These are phyloP conservation scores for Myotis planiceps DNA, from an alignment of 2,797 vertebrate species.

Conservation along the genomic window DNA sequence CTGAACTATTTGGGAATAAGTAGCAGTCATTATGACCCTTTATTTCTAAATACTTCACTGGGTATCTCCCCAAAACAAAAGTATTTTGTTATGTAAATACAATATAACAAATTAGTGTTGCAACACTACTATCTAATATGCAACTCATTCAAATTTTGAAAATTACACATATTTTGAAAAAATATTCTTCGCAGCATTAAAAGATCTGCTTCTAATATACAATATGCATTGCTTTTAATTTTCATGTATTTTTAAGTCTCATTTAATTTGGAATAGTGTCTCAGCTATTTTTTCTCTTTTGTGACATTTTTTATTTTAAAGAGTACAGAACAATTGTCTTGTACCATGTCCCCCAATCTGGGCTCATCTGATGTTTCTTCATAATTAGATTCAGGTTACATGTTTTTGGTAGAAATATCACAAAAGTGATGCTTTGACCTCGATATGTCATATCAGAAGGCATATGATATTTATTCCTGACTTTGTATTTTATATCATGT, in stretches of 20 bases:
- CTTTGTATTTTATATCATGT: background rate
- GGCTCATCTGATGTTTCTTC: background rate
- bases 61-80: background rate
- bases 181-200: background rate
- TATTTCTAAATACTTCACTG: background rate
- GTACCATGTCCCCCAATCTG: background rate
- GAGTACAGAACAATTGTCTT: background rate
- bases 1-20: background rate
- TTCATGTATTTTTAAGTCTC: background rate
- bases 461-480: background rate
- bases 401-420: background rate
- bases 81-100: background rate
- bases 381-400: background rate
- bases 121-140: background rate
- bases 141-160: background rate
- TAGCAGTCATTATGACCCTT: background rate
- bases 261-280: background rate
- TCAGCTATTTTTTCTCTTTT: background rate
- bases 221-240: background rate
- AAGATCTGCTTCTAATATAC: background rate
- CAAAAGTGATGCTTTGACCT: background rate
- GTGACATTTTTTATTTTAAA: background rate
- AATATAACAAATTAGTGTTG: background rate
- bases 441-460: background rate
- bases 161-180: background rate